Evolutionary conservation across 2,888 invertebrate genomes (phyloP).

Genomic region (Ormia ochracea): DNA sequence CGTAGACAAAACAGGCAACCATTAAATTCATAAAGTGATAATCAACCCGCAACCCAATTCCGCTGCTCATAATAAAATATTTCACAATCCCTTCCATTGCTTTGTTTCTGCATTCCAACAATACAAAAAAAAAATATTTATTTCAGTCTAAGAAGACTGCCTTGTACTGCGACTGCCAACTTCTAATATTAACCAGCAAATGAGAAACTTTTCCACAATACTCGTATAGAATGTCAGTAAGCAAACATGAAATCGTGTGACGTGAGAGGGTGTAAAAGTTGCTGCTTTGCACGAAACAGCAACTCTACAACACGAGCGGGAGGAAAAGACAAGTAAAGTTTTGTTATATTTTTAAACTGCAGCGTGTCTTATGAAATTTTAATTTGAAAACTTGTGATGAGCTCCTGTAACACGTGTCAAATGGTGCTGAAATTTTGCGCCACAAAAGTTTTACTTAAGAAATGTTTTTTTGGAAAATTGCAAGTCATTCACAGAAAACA

Average conservation of each 20-base stretch:
- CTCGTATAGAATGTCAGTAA: slow-evolving; percentile 57
- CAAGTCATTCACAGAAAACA: neutral
- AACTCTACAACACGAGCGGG: slow-evolving; percentile 20
- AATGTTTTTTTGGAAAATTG: neutral
- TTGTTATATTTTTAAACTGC: slow-evolving; percentile 46
- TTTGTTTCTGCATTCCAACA: too few species aligned
- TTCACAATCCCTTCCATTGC: too few species aligned
- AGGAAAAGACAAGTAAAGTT: slow-evolving; percentile 33
- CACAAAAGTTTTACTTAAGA: neutral
- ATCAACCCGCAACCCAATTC: too few species aligned
- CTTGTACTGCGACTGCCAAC: neutral
- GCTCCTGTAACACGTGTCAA: slow-evolving; percentile 61
- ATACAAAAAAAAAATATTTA: neutral
- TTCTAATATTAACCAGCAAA: slow-evolving; percentile 10
- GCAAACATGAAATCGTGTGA: slow-evolving; percentile 14
- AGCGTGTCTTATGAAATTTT: slow-evolving; percentile 60
- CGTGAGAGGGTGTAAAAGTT: slow-evolving; percentile 13
- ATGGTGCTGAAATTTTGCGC: slow-evolving; percentile 21
- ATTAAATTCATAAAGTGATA: too few species aligned
- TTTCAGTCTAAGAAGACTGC: neutral
- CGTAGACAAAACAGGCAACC: too few species aligned
- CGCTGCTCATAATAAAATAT: too few species aligned
- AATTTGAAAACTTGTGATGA: slow-evolving; percentile 60
- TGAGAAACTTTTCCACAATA: slow-evolving; percentile 38
- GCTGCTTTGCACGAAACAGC: neutral